Base-by-base conservation (phyloP, 2,113 vertebrate genomes). In the Pongo abelii region DNA sequence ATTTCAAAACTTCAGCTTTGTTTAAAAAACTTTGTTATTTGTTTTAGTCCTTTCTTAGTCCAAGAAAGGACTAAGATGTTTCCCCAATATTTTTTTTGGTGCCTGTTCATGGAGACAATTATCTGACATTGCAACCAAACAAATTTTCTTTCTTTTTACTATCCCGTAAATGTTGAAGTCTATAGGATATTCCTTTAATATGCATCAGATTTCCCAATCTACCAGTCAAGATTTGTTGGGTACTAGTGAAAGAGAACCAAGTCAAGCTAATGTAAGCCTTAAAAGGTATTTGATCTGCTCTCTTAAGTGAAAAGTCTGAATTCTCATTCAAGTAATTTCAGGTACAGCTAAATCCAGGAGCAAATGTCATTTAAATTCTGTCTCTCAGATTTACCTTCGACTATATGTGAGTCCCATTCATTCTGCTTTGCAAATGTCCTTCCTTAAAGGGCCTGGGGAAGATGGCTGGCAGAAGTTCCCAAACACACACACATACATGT, bases 391-490 rank as follows among this genome's bases (percentile, higher is more conserved):
- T 94, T 70, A 79, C 50, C 25, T 79, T 57, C 17, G 6, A 22
- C 13, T 59, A 4, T 48, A 2, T 48, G n/a, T 83, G 52, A 67
- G 14, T 11, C 25, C 43, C 11, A n/a, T 43, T 74, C 23, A 72
- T 88, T 86, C 40, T 87, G 43, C 93, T 89, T 78, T 93, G 75
- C 30, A 83, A 83, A 91, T 91, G 13, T 72, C 13, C 55, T 85
- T 59, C 40, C n/a, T 48, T 52, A 88, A 61, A 52, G n/a, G 38
- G 2, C 38, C 20, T 64, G 46, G 5, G 59, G 27, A 84, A 55
- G 20, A 55, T 57, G 61, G 52, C 12, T 75, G 8, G 35, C 78
- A 38, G 75, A 23, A 48, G 13, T 50, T 38, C 17, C 25, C 57
- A 81, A 89, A 52, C 9, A 57, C 30, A 74, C 8, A 40, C 13